Conservation (phyloP, 2,113 vertebrate genomes). For the Nyctibius bracteatus region DNA sequence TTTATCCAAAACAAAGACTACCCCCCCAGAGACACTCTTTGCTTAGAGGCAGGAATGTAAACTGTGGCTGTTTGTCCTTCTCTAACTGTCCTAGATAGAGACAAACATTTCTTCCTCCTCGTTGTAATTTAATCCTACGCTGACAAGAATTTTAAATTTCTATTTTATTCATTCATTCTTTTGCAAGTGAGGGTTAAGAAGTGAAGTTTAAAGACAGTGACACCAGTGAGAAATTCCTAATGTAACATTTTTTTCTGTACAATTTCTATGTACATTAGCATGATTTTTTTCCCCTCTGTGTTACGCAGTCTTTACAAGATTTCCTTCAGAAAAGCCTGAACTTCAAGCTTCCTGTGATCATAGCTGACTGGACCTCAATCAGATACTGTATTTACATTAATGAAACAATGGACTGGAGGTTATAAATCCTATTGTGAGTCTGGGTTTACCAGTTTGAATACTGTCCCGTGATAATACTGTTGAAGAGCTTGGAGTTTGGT, state of each 20-base stretch:
- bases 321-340: not conserved
- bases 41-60: not conserved
- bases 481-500: not conserved
- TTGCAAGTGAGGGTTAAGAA: not conserved
- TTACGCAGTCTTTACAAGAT: not conserved
- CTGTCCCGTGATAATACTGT: not conserved
- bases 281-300: not conserved
- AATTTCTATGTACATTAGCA: not conserved
- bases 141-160: not conserved
- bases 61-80: not conserved
- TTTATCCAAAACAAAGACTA: not conserved
- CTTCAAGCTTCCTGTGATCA: not conserved
- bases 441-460: not conserved
- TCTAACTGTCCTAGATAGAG: not conserved
- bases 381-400: not conserved
- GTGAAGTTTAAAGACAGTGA: not conserved
- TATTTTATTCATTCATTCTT: not conserved
- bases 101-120: not conserved
- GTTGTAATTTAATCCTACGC: not conserved
- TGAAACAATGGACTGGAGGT: not conserved
- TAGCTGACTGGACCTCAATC: not conserved
- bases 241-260: fast-evolving
- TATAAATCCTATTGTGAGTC: not conserved
- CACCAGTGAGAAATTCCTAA: not conserved
- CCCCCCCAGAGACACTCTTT: not conserved